Conservation (phyloP, 2,888 invertebrate genomes). For the Drosophila histrio region DNA sequence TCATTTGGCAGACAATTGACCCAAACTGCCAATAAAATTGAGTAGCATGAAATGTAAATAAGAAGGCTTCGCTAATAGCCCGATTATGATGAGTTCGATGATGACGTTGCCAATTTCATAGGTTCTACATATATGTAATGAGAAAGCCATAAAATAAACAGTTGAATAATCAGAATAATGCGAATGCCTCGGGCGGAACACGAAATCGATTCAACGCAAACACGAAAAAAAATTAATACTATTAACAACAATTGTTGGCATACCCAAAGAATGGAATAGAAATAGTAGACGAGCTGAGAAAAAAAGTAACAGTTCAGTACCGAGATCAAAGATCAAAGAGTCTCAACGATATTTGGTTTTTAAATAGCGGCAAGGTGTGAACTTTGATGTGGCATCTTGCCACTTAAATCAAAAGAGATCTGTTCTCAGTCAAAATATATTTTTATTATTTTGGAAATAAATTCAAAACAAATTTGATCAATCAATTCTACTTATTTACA, state of each 20-base stretch:
- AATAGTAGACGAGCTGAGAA: not conserved
- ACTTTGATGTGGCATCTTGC: constrained; percentile 65
- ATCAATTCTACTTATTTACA: not conserved
- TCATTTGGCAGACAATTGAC: constrained; percentile 72
- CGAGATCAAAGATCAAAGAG: constrained; percentile 62
- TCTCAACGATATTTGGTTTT: constrained; percentile 7
- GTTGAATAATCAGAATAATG: constrained; percentile 75
- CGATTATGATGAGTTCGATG: constrained; percentile 67
- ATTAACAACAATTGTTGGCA: constrained; percentile 25
- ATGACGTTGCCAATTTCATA: constrained; percentile 72
- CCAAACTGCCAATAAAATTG: constrained; percentile 75
- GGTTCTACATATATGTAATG: constrained; percentile 57
- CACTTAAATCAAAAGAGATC: constrained; percentile 30
- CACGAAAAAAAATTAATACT: constrained; percentile 11
- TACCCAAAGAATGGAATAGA: not conserved
- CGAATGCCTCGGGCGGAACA: constrained; percentile 61
- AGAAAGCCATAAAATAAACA: constrained; percentile 80
- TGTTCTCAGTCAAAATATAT: constrained; percentile 10
- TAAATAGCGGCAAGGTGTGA: constrained; percentile 58
- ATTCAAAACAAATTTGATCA: constrained; percentile 3
- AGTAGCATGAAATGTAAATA: constrained; percentile 76
- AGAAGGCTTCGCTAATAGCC: constrained; percentile 69
- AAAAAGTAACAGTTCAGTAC: constrained; percentile 31
- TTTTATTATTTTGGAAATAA: constrained; percentile 11
- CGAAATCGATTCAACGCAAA: constrained; percentile 56